Base-by-base conservation (phyloP, 2,888 invertebrate genomes). In the Agrilus biguttatus region DNA sequence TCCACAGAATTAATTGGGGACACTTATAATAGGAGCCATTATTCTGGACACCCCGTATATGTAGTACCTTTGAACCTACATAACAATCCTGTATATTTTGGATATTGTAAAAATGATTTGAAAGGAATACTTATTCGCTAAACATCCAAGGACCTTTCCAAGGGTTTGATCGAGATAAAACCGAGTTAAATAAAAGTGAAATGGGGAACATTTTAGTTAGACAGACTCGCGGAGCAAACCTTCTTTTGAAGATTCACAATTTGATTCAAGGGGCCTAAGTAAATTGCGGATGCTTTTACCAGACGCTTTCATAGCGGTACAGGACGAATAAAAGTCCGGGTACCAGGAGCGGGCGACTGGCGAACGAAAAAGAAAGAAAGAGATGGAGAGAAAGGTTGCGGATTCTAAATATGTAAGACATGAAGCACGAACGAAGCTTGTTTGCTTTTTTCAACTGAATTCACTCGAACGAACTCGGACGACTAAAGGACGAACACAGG, bases 241-340 rank as follows among this genome's bases (percentile, higher is more conserved):
- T 61, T 55, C 63, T 61, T 64, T 64, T 65, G 63, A 64, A 62
- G 63, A 61, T 60, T 58, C 59, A 55, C 62, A 64, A 66, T 66
- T 66, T 61, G 58, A 62, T 62, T 62, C 60, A 48, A 52, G 49
- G 51, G 56, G 55, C 57, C 62, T 66, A 65, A 66, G 63, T 66
- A 65, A 66, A 66, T 66, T 66, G 65, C 63, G 65, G 63, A 57
- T 60, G 55, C 57, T 59, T 57, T 56, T 53, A 48, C 50, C 56
- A 52, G 53, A 53, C 55, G 57, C 52, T 56, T 57, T 55, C 55
- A 53, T 52, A 48, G 51, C 48, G 49, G 44, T 41, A 43, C 41
- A 40, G 45, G 36, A 39, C 46, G 43, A 37, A 45, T 37, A 41
- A 42, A 21, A 21, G 28, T 28, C 28, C 28, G 28, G 28, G 28